Evolutionary conservation across 2,888 invertebrate species (phyloP), one percentile per base, ranked within the genome.

Genomic region (Melieria crassipennis): DNA sequence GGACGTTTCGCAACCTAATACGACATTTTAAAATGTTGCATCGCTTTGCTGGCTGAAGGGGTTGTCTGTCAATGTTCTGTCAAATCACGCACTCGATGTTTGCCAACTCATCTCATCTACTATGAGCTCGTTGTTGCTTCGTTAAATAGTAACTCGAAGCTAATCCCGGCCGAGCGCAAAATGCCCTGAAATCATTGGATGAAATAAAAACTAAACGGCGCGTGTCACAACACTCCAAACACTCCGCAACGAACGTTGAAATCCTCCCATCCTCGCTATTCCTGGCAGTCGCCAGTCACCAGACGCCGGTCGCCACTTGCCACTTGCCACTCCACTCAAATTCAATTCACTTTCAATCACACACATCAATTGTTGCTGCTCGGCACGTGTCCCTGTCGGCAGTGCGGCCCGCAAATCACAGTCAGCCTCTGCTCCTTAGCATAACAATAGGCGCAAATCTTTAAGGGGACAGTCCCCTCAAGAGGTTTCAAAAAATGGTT

Each of bases 301-400:
- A 30, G 30, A 1, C 30, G 30, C 30, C 30, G 30, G 30, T 30
- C 30, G 30, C 30, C 2, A 30, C 30, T 30, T 63, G 10, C 47
- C 13, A 45, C 7, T 16, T 13, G 58, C 48, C 58, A 52, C 70
- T 76, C 69, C 68, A 75, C 70, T 65, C 71, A 77, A 79, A 61
- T 74, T 72, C 78, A 82, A 81, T 81, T 81, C 82, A 82, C 82
- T 81, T 81, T 82, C 79, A 78, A 82, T 82, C 79, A 79, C 77
- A 78, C 79, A 76, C 80, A 71, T 75, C 75, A 72, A 72, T 65
- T 65, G 65, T 65, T 65, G 11, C 42, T 55, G 42, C 65, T 30
- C n/a, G 67, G 16, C 67, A 67, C 67, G 67, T 67, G 67, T 11
- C 67, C n/a, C 43, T 57, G 30, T 30, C 47, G 42, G 46, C 1